These are phyloP conservation scores for Apolygus lucorum DNA, from an alignment of 1,140 invertebrate genomes.

Conservation along the genomic window DNA sequence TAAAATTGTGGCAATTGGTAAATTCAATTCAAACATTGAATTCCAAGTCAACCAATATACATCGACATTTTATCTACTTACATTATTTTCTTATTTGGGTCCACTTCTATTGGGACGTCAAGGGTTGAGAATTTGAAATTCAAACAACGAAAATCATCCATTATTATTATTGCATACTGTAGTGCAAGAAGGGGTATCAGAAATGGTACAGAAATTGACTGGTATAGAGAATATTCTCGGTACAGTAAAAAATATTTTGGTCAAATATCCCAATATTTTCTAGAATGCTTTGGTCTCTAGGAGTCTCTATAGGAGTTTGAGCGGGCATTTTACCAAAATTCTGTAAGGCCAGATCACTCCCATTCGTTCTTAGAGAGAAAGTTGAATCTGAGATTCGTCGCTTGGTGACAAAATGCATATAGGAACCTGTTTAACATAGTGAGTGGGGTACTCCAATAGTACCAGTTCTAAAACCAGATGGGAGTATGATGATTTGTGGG, in stretches of 20 bases:
- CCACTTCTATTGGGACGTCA: no score
- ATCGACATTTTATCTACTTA: neutral
- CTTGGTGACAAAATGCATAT: neutral
- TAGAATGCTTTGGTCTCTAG: neutral
- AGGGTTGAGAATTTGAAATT: no score
- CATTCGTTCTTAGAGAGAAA: no score
- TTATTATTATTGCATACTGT: neutral
- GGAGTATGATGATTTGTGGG: neutral
- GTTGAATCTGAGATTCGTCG: slow-evolving; percentile 11
- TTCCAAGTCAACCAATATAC: neutral
- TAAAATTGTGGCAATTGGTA: neutral
- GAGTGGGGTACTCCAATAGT: no score
- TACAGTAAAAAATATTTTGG: neutral
- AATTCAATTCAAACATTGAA: neutral
- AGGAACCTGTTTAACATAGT: no score
- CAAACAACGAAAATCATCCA: neutral
- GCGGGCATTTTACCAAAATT: neutral
- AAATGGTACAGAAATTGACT: neutral
- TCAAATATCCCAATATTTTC: neutral
- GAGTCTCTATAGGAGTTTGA: neutral
- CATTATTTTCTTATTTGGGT: neutral
- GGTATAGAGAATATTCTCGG: neutral
- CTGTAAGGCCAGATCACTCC: neutral
- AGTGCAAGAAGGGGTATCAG: neutral
- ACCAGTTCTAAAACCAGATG: no score